Evolutionary conservation across 2,797 vertebrate genomes (phyloP).

Genomic region (Eospalax fontanierii): DNA sequence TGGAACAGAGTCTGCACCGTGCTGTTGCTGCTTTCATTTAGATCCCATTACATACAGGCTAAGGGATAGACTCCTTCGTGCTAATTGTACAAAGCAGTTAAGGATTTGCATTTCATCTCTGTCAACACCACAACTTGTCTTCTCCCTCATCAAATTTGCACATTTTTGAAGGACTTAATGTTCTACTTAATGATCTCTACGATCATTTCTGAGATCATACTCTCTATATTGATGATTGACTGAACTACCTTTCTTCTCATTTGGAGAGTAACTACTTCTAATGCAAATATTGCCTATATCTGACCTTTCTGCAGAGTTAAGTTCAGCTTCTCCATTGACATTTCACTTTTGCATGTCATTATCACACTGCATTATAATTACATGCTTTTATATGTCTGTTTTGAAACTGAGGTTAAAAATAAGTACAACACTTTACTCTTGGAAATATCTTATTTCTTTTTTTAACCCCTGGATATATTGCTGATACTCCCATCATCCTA

Average conservation of each 20-base stretch:
- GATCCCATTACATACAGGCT: not conserved
- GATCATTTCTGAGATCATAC: not conserved
- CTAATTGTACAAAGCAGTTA: not conserved
- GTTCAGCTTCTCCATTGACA: not conserved
- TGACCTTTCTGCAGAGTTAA: slow-evolving; percentile 2
- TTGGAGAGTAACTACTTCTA: slow-evolving; percentile 24
- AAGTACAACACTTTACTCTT: slow-evolving; percentile 1
- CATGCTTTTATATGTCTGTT: slow-evolving; percentile 38
- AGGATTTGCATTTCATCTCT: slow-evolving; percentile 10
- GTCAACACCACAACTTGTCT: not conserved
- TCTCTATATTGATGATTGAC: not conserved
- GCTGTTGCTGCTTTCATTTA: not conserved
- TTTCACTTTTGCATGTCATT: not conserved
- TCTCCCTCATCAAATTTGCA: not conserved
- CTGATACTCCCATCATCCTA: not conserved
- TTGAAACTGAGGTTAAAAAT: slow-evolving; percentile 60
- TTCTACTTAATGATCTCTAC: too few species aligned
- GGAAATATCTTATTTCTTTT: not conserved
- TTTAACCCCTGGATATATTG: not conserved
- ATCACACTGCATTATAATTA: not conserved
- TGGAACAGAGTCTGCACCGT: not conserved
- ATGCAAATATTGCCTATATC: not conserved
- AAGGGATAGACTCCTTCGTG: not conserved
- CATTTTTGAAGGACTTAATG: not conserved
- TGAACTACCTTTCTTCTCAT: slow-evolving; percentile 14